phyloP scores from a whole-genome alignment of 1,140 invertebrate species.

The Macrobrachium rosenbergii region DNA sequence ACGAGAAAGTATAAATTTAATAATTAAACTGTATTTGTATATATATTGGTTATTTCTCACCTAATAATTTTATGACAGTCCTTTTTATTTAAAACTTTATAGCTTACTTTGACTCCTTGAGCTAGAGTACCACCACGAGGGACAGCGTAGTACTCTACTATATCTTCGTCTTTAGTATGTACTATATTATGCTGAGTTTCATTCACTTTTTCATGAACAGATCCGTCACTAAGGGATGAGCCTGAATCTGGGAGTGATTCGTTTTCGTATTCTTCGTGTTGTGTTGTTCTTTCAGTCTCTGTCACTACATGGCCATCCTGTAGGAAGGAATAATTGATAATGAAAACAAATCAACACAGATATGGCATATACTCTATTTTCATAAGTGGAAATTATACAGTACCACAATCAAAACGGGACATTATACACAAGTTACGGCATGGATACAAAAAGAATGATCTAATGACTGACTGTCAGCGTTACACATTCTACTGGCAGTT shows the following conservation, averaged over 20 bases:
- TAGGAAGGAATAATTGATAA: not conserved
- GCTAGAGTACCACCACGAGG: constrained; percentile 68
- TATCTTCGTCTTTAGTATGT: constrained; percentile 71
- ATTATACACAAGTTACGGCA: too few relatives aligned
- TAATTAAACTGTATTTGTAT: not conserved
- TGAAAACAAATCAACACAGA: not conserved
- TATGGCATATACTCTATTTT: too few relatives aligned
- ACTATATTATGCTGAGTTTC: constrained; percentile 74
- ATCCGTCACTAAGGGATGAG: constrained; percentile 69
- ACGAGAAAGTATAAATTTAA: not conserved
- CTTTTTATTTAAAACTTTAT: too few relatives aligned
- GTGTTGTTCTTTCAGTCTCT: constrained; percentile 75
- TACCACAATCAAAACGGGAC: too few relatives aligned
- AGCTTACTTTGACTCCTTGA: constrained; percentile 68
- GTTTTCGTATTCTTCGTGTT: constrained; percentile 75
- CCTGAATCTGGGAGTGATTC: constrained; percentile 74
- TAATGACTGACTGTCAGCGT: too few relatives aligned
- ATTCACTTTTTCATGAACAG: constrained; percentile 71
- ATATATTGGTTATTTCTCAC: too few relatives aligned
- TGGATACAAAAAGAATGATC: too few relatives aligned
- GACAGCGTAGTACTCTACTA: constrained; percentile 69
- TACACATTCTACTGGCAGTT: too few relatives aligned
- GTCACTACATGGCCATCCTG: constrained; percentile 82
- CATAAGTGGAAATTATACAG: too few relatives aligned
- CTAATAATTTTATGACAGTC: too few relatives aligned